Base-by-base conservation (phyloP, 2,113 vertebrate genomes). In the Macheiramphus alcinus region DNA sequence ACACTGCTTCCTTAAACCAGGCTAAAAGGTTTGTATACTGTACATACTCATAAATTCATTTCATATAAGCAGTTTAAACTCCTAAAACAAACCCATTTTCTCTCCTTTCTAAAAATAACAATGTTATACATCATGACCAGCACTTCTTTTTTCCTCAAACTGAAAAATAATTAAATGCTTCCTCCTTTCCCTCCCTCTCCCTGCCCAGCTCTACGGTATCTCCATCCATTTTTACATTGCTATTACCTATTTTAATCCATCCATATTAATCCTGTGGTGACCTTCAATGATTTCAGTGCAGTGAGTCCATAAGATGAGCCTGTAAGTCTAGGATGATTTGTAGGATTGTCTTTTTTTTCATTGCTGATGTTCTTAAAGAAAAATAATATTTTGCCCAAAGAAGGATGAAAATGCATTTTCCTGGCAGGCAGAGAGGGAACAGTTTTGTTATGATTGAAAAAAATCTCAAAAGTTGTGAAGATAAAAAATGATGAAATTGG, bases 231-330 rank as follows among this genome's bases (percentile, higher is more conserved):
- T 96, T 85, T 62, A 73, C 22, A 42, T 78, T 81, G n/a, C 48
- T 86, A 58, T 96, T 94, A 58, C 53, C 48, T 66, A 50, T 93
- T 94, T 91, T 94, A 95, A 96, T 94, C 80, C 53, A 94, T 85
- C 42, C 32, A 42, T 89, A 91, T 82, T 93, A 95, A 94, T 94
- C 84, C 86, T 76, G 22, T 25, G 16, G 34, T 95, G 73, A 85
- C 88, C 78, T 94, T 95, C 80, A 89, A 16, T 4, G 3, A 75
- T 72, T 91, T 93, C 68, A 75, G 58, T 62, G 65, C 27, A 81
- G 65, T 48, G 34, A 91, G 68, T 81, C 31, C 40, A 34, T 21
- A n/a, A 94, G 70, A 91, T 61, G 68, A 56, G 36, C 32, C 48
- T 4, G 9, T 40, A 68, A 72, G 20, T 72, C 56, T 73, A n/a